Evolutionary conservation across 2,888 invertebrate genomes (phyloP), one percentile per base, ranked within the genome.

Genomic region (Linyphia triangularis): DNA sequence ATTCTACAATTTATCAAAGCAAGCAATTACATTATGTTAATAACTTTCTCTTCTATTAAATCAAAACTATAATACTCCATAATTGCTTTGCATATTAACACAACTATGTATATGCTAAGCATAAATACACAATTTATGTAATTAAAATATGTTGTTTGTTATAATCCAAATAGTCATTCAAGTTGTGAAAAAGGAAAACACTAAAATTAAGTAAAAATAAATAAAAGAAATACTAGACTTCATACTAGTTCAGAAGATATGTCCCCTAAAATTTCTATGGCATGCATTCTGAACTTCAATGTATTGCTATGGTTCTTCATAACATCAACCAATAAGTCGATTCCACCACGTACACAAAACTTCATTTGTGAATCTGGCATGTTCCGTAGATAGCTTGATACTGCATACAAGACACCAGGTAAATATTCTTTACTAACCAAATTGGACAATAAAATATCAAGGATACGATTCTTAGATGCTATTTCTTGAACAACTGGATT

Each of bases 381-480:
- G 30, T 79, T 79, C 28, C 78, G 28, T 4, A 79, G 19, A 67
- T 67, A 65, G 19, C 78, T 51, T 43, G 78, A 79, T 51, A 79
- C 16, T 1, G 33, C 40, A 67, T 28, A 33, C 10, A 79, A 26
- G 30, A 22, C 19, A n/a, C 67, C 19, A 51, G 65, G 19, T 10
- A 51, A 30, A 28, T n/a, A 6, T n/a, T n/a, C 43, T 4, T 6
- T 37, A 24, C 9, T 10, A 22, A 0, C 40, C 10, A 77, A 22
- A 40, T 22, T 61, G 13, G 5, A 24, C 16, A n/a, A 37, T 26
- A 77, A 24, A 37, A 61, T 9, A 37, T 61, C 26, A 6, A 63
- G 3, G 26, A 77, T 24, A 10, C 63, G 16, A 16, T n/a, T 22
- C 6, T 77, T 24, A n/a, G 61, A 61, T 10, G 37, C 61, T 40